phyloP scores from a whole-genome alignment of 2,888 invertebrate genomes.

The Agrotis segetum region DNA sequence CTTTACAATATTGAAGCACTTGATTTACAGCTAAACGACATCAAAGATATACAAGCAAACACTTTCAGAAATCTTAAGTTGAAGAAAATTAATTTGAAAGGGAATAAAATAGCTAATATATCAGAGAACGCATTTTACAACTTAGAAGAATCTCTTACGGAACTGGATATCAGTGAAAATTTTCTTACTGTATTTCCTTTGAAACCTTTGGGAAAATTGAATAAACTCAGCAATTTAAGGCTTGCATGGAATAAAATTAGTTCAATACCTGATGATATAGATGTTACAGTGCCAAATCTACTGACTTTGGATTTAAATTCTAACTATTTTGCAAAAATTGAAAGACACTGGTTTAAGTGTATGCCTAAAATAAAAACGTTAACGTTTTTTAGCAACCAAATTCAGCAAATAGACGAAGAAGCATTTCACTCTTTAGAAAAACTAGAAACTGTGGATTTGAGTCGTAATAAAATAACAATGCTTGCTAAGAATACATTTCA shows the following conservation, averaged over 20 bases:
- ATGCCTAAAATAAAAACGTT: slow-evolving; percentile 95
- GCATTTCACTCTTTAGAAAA: slow-evolving; percentile 94
- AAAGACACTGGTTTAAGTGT: slow-evolving; percentile 94
- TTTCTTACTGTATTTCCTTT: slow-evolving; percentile 96
- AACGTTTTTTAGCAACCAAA: slow-evolving; percentile 96
- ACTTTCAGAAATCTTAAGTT: slow-evolving; percentile 96
- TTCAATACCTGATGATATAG: slow-evolving; percentile 94
- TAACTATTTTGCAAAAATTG: slow-evolving; percentile 95
- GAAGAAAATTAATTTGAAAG: slow-evolving; percentile 95
- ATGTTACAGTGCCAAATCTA: slow-evolving; percentile 93
- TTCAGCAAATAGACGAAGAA: slow-evolving; percentile 94
- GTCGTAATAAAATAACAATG: slow-evolving; percentile 96
- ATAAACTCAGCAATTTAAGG: slow-evolving; percentile 93
- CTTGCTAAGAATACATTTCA: slow-evolving; percentile 94
- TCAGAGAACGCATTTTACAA: slow-evolving; percentile 96
- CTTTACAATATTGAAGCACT: slow-evolving; percentile 94
- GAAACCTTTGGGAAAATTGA: slow-evolving; percentile 94
- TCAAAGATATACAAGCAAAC: slow-evolving; percentile 95
- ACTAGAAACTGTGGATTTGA: slow-evolving; percentile 96
- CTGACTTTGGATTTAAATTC: slow-evolving; percentile 96
- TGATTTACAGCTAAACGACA: slow-evolving; percentile 96
- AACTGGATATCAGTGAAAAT: slow-evolving; percentile 97
- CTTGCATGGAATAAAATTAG: slow-evolving; percentile 96
- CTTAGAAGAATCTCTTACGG: slow-evolving; percentile 94
- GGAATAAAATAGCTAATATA: slow-evolving; percentile 95